phyloP scores from a whole-genome alignment of 2,113 vertebrate genomes.

The Strix uralensis region DNA sequence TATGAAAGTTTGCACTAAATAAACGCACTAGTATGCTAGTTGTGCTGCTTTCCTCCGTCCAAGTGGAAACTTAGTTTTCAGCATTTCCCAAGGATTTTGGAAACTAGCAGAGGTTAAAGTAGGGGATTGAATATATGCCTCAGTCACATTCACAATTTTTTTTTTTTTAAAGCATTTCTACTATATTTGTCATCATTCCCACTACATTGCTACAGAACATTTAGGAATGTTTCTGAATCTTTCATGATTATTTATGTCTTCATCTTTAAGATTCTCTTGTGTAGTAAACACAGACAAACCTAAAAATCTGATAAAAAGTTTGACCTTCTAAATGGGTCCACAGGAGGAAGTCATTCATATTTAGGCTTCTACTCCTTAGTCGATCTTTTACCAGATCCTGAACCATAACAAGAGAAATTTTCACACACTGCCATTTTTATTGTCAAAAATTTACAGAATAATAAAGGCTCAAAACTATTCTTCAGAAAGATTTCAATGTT shows the following conservation, averaged over 20 bases:
- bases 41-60: neutral
- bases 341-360: slow-evolving; percentile 61
- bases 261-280: neutral
- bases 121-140: neutral
- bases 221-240: neutral
- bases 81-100: neutral
- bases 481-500: neutral
- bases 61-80: neutral
- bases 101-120: neutral
- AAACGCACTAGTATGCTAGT: neutral
- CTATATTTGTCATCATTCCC: neutral
- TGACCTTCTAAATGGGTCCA: slow-evolving; percentile 75
- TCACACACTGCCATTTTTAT: neutral
- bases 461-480: neutral
- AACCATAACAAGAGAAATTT: neutral
- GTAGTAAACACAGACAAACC: neutral
- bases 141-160: accelerated
- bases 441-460: neutral
- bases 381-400: neutral
- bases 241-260: neutral
- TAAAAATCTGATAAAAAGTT: neutral
- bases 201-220: neutral
- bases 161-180: neutral
- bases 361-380: slow-evolving; percentile 1
- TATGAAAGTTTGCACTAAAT: neutral